These are phyloP conservation scores for Oreonectes daqikongensis DNA, from an alignment of 2,797 vertebrate genomes.

Conservation along the genomic window DNA sequence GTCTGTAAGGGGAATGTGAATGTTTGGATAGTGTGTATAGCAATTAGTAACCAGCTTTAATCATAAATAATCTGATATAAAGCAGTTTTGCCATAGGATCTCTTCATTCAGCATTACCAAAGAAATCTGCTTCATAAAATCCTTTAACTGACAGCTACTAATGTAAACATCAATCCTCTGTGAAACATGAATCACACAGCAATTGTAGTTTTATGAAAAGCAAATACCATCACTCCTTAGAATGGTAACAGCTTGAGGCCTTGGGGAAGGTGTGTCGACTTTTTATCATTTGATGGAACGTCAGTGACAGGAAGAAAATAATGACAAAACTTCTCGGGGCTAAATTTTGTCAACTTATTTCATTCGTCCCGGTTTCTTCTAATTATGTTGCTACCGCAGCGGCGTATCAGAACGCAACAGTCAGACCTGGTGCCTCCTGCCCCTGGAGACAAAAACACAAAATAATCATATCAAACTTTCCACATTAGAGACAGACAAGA, in stretches of 20 bases:
- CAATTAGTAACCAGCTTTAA: constrained; percentile 16
- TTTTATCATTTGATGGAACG: constrained; percentile 69
- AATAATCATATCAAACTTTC: constrained; percentile 68
- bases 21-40: constrained; percentile 3
- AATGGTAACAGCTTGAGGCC: constrained; percentile 54
- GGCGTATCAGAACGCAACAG: constrained; percentile 67
- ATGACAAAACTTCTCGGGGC: constrained; percentile 70
- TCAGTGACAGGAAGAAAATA: constrained; percentile 75
- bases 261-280: constrained; percentile 57
- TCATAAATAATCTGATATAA: background rate
- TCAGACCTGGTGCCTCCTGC: constrained; percentile 57
- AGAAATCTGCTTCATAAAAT: constrained; percentile 26
- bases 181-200: constrained; percentile 57
- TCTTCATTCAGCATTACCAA: constrained; percentile 16
- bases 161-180: constrained; percentile 42
- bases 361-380: constrained; percentile 66
- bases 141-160: constrained; percentile 40
- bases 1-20: background rate
- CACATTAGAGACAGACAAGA: constrained; percentile 54
- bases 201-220: constrained; percentile 57
- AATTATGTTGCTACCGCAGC: constrained; percentile 70
- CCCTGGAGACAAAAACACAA: constrained; percentile 63
- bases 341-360: constrained; percentile 69
- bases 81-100: background rate
- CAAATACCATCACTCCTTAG: constrained; percentile 54